These are phyloP conservation scores for Leucophenga varia DNA, from an alignment of 1,140 invertebrate species.

Conservation along the genomic window DNA sequence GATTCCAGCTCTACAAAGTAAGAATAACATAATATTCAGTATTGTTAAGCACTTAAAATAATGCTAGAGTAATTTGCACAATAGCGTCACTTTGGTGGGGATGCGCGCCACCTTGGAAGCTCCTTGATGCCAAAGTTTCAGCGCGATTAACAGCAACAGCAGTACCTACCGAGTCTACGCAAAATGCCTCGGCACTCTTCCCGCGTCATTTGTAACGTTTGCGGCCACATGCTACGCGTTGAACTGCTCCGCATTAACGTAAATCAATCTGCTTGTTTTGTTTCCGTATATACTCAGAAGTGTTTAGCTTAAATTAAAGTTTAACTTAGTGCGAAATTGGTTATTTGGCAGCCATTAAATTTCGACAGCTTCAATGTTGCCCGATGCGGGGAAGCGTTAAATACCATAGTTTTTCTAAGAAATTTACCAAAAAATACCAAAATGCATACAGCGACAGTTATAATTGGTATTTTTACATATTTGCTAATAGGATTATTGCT, in stretches of 20 bases:
- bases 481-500: too few relatives aligned
- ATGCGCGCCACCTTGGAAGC: not conserved
- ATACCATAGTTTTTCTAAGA: too few relatives aligned
- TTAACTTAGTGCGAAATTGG: too few relatives aligned
- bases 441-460: too few relatives aligned
- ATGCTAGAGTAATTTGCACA: not conserved
- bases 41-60: constrained; percentile 10
- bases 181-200: constrained; percentile 86
- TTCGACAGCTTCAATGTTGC: too few relatives aligned
- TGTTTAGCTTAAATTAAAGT: too few relatives aligned
- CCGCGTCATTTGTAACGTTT: constrained; percentile 72
- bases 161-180: constrained; percentile 71
- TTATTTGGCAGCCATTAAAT: too few relatives aligned
- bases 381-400: too few relatives aligned
- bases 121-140: constrained; percentile 16
- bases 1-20: constrained; percentile 80
- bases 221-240: constrained; percentile 66
- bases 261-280: constrained; percentile 23
- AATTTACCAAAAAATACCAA: too few relatives aligned
- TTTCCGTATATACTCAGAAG: constrained; percentile 21
- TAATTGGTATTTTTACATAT: too few relatives aligned
- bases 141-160: constrained; percentile 2
- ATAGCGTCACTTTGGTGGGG: not conserved
- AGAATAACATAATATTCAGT: constrained; percentile 15
- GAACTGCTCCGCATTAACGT: constrained; percentile 28